Evolutionary conservation across 1,140 invertebrate genomes (phyloP), one percentile per base, ranked within the genome.

Genomic region (Drosophila tsacasi): DNA sequence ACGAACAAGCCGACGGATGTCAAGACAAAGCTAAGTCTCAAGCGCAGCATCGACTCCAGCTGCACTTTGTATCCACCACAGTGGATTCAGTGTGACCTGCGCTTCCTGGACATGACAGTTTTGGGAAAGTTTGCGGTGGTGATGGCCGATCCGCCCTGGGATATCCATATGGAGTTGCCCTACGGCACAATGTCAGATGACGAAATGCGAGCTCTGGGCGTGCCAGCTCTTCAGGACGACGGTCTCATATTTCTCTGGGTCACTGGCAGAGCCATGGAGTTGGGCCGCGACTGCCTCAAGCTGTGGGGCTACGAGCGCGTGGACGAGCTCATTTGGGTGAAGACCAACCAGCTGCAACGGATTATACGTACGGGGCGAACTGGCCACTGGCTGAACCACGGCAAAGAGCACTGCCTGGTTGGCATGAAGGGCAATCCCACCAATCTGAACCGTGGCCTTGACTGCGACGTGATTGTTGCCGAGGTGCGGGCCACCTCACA

Each of bases 131-230:
- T 98, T 94, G 96, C 97, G 9, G 97, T 98, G 2, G 97, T 98
- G 68, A 98, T 98, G 97, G 97, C 97, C 35, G 98, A 99, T 94
- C 98, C 98, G 5, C 98, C 98, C 0, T 99, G 98, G 98, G 98
- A 99, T 92, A 99, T 99, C 77, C 98, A 99, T 37, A 93, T 93
- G 92, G 98, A 99, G 93, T 94, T 99, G 42, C 98, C 98, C 0
- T 99, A 99, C 92, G 98, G 99, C n/a, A 99, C 98, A 3, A 98
- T 99, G 97, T 98, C 97, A 0, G 98, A 99, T 93, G 98, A 99
- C 93, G 99, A 99, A 94, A 99, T 99, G 98, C 95, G 98, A 76
- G 97, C 98, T 60, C 93, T 99, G 37, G 97, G 98, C 30, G 97
- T 99, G 62, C 95, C 95, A 9, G 96, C 97, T 23, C 94, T 99